Evolutionary conservation across 2,888 invertebrate species (phyloP).

Genomic region (Lypha dubia): DNA sequence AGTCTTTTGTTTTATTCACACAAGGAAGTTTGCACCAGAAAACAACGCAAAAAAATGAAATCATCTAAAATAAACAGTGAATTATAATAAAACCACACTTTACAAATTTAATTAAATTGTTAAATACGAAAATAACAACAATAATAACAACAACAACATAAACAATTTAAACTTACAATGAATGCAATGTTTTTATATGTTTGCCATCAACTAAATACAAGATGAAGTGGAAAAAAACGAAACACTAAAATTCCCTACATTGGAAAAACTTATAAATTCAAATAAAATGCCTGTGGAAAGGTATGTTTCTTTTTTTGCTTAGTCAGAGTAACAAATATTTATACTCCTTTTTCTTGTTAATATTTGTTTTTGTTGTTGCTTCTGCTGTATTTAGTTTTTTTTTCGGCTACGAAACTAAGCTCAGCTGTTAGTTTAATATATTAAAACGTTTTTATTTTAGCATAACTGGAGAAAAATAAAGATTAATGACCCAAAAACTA

Average conservation of each 20-base stretch:
- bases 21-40: slow-evolving; percentile 23
- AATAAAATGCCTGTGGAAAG: slow-evolving; percentile 34
- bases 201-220: slow-evolving; percentile 26
- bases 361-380: slow-evolving; percentile 6
- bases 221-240: neutral
- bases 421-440: slow-evolving; percentile 46
- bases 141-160: slow-evolving; percentile 10
- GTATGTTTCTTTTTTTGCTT: slow-evolving; percentile 9
- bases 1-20: slow-evolving; percentile 55
- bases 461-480: slow-evolving; percentile 24
- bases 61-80: slow-evolving; percentile 45
- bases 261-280: slow-evolving; percentile 26
- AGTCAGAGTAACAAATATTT: slow-evolving; percentile 40
- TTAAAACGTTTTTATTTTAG: slow-evolving; percentile 14
- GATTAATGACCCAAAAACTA: slow-evolving; percentile 59
- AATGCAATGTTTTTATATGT: slow-evolving; percentile 33
- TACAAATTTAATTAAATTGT: slow-evolving; percentile 71
- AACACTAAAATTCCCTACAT: slow-evolving; percentile 39
- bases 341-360: slow-evolving; percentile 67
- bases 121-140: slow-evolving; percentile 38
- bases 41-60: neutral
- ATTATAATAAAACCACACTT: slow-evolving; percentile 57
- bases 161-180: slow-evolving; percentile 12
- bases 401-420: slow-evolving; percentile 3
- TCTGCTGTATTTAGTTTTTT: neutral